phyloP scores from a whole-genome alignment of 2,797 vertebrate species.

The Neosilurus hyrtlii region DNA sequence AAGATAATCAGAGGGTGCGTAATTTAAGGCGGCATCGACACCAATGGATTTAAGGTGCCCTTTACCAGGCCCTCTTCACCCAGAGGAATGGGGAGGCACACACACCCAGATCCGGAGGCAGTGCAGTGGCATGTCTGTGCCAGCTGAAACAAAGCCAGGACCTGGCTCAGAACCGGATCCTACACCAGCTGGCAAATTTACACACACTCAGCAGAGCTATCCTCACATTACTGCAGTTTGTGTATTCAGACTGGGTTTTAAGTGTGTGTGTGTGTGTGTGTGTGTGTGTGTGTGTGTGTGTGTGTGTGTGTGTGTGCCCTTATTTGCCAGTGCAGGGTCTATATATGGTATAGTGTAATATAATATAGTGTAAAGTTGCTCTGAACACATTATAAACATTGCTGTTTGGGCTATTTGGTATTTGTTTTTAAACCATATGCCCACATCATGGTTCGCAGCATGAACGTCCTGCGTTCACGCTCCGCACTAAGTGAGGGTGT shows the following conservation, averaged over 20 bases:
- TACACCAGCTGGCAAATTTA: conserved; percentile 64
- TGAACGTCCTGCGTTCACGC: too few relatives aligned
- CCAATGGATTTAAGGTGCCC: conserved; percentile 11
- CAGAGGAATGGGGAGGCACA: conserved; percentile 11
- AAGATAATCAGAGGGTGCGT: conserved; percentile 17
- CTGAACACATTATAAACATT: background rate
- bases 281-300: background rate
- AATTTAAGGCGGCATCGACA: conserved; percentile 19
- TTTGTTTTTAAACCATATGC: too few relatives aligned
- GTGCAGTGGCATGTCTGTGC: conserved; percentile 9
- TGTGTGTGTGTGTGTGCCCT: background rate
- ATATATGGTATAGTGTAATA: background rate
- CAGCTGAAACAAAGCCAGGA: conserved; percentile 35
- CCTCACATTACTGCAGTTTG: conserved; percentile 51
- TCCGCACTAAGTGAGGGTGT: too few relatives aligned
- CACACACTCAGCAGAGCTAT: conserved; percentile 63
- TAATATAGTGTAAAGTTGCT: background rate
- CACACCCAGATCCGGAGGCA: conserved; percentile 30
- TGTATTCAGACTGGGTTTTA: background rate
- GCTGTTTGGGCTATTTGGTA: too few relatives aligned
- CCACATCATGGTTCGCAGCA: too few relatives aligned
- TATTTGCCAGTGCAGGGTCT: background rate
- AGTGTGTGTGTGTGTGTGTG: background rate
- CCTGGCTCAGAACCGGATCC: conserved; percentile 51
- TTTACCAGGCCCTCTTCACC: background rate